These are phyloP conservation scores for Acanthosepion esculentum DNA, from an alignment of 2,888 invertebrate genomes.

Conservation along the genomic window DNA sequence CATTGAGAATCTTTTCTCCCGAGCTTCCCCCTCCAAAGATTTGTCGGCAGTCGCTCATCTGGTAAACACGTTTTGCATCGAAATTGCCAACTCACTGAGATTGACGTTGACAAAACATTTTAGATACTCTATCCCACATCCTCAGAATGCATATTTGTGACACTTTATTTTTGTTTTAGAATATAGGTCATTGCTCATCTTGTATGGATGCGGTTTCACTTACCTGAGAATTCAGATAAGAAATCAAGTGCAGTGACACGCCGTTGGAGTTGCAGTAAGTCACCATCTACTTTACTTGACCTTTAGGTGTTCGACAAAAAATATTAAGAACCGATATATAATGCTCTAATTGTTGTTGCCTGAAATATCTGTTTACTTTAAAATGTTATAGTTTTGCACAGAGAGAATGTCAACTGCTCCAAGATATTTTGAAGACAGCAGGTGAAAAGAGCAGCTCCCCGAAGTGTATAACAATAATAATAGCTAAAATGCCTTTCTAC, in stretches of 20 bases:
- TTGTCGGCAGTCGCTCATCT: not conserved
- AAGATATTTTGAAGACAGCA: too few relatives aligned
- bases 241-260: not conserved
- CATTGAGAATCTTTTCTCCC: not conserved
- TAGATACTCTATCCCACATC: not conserved
- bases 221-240: not conserved
- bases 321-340: too few relatives aligned
- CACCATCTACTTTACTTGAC: too few relatives aligned
- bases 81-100: not conserved
- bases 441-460: too few relatives aligned
- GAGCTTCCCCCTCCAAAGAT: not conserved
- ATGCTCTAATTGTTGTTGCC: too few relatives aligned
- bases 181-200: not conserved
- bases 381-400: too few relatives aligned
- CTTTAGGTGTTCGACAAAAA: too few relatives aligned
- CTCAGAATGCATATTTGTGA: not conserved
- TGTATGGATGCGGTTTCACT: not conserved
- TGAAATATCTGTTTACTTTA: too few relatives aligned
- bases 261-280: too few relatives aligned
- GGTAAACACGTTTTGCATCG: not conserved
- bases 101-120: not conserved
- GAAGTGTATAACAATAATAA: too few relatives aligned
- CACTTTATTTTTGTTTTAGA: not conserved
- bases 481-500: too few relatives aligned
- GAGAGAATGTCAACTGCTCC: too few relatives aligned